Percentiles rank a stretch among this genome's conserved stretches.
These are phyloP conservation scores for Empis stercorea DNA, from an alignment of 2,888 invertebrate genomes.

Conservation along the genomic window DNA sequence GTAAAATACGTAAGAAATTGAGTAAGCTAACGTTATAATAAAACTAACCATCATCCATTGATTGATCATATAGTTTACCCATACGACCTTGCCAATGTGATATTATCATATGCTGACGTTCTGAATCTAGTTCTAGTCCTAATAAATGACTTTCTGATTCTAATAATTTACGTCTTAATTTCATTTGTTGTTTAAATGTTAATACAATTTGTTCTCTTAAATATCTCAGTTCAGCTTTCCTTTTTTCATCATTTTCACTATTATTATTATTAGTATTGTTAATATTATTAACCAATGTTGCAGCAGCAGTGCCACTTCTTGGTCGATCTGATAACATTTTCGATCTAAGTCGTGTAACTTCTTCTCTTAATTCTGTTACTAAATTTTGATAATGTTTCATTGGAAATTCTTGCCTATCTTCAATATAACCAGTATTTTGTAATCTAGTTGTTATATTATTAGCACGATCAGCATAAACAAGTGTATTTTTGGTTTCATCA, in stretches of 20 bases:
- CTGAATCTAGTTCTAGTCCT: conserved; percentile 77
- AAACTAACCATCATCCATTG: conserved; percentile 28
- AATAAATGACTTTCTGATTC: conserved; percentile 82
- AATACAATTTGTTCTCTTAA: conserved; percentile 75
- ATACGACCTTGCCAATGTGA: conserved; percentile 75
- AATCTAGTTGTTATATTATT: conserved; percentile 66
- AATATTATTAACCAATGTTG: conserved; percentile 16
- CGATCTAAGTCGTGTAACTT: conserved; percentile 64
- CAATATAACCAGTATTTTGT: conserved; percentile 34
- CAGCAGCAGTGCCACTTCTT: conserved; percentile 31
- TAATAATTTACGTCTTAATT: conserved; percentile 70
- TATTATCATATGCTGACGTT: conserved; percentile 76
- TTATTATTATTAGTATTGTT: conserved; percentile 19
- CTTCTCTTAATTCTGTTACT: conserved; percentile 51
- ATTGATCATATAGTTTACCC: conserved; percentile 44
- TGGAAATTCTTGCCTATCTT: conserved; percentile 34
- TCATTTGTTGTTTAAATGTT: conserved; percentile 88
- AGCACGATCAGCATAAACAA: conserved; percentile 88
- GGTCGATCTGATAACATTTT: conserved; percentile 63
- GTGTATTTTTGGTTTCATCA: conserved; percentile 86
- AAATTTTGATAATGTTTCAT: conserved; percentile 36
- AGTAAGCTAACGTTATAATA: not conserved
- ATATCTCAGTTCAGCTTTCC: conserved; percentile 44
- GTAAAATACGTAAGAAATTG: not conserved
- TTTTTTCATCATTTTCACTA: conserved; percentile 36